These are phyloP conservation scores for Orbicella faveolata DNA, from an alignment of 64 coral and sea anemone genomes.

Conservation along the genomic window DNA sequence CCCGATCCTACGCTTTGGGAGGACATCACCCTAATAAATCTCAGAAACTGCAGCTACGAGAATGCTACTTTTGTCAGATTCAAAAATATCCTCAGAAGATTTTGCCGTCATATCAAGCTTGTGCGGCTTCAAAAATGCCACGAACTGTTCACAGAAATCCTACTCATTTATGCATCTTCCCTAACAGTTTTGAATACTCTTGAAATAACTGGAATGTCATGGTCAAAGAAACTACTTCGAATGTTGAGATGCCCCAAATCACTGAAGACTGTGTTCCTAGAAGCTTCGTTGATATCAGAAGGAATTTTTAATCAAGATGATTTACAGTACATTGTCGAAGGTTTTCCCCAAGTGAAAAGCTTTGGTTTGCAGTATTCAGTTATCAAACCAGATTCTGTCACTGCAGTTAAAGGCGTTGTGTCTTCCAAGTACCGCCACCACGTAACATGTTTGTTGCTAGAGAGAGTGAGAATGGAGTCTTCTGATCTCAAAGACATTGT, in stretches of 20 bases:
- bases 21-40: conserved; percentile 52
- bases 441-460: conserved; percentile 64
- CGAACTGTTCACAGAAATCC: conserved; percentile 55
- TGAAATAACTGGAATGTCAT: conserved; percentile 73
- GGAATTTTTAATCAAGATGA: conserved; percentile 64
- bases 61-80: conserved; percentile 68
- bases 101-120: conserved; percentile 53
- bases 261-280: conserved; percentile 47
- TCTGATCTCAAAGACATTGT: conserved; percentile 57
- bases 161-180: background rate
- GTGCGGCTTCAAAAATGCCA: conserved; percentile 75
- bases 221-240: conserved; percentile 69
- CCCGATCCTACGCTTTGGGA: conserved; percentile 83
- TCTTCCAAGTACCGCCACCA: conserved; percentile 42
- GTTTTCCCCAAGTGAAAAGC: conserved; percentile 62
- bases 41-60: conserved; percentile 67
- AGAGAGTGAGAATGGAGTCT: conserved; percentile 62
- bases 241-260: conserved; percentile 72
- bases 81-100: conserved; percentile 44
- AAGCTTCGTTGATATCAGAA: conserved; percentile 35
- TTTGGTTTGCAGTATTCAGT: conserved; percentile 70
- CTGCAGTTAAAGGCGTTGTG: conserved; percentile 40
- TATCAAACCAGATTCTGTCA: conserved; percentile 42
- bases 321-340: conserved; percentile 54
- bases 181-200: conserved; percentile 48